Percentiles rank a stretch among this genome's conserved stretches.
Conservation (phyloP, 2,888 invertebrate species). For the Cantharis nigra region DNA sequence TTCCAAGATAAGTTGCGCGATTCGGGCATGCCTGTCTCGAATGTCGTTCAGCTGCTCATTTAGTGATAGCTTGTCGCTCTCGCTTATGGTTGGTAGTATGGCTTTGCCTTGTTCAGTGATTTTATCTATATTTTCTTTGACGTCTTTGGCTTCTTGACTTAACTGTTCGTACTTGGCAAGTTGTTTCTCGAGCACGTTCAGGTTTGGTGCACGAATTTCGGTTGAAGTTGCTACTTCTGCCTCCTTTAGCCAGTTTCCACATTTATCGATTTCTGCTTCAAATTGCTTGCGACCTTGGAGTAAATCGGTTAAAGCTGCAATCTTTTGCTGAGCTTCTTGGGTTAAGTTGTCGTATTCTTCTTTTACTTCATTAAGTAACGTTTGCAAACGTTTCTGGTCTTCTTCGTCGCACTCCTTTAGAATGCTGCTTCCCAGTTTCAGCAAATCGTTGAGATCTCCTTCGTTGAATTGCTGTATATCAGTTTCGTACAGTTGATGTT, state of each 20-base stretch:
- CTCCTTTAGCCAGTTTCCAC: constrained; percentile 88
- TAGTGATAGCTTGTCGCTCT: constrained; percentile 82
- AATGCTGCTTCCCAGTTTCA: constrained; percentile 76
- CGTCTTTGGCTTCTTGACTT: constrained; percentile 72
- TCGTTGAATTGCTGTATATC: constrained; percentile 81
- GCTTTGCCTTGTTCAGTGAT: constrained; percentile 80
- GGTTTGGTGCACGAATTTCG: constrained; percentile 77
- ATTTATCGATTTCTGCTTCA: constrained; percentile 79
- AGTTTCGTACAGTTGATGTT: constrained; percentile 74
- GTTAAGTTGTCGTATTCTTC: constrained; percentile 74
- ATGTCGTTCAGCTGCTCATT: constrained; percentile 79
- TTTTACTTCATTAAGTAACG: constrained; percentile 69
- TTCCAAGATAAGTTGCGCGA: constrained; percentile 76
- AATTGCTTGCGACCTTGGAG: constrained; percentile 79
- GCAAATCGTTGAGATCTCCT: constrained; percentile 72
- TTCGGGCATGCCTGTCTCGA: constrained; percentile 76
- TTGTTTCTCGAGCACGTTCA: constrained; percentile 86
- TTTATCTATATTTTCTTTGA: constrained; percentile 73
- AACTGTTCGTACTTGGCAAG: constrained; percentile 82
- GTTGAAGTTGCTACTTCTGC: constrained; percentile 85
- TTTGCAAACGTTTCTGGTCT: constrained; percentile 68
- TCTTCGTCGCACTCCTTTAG: constrained; percentile 80
- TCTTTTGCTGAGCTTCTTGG: constrained; percentile 73
- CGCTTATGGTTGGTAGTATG: constrained; percentile 78
- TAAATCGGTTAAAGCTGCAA: constrained; percentile 72